Base-by-base conservation (phyloP, 1,140 invertebrate species). In the Dreissena polymorpha region DNA sequence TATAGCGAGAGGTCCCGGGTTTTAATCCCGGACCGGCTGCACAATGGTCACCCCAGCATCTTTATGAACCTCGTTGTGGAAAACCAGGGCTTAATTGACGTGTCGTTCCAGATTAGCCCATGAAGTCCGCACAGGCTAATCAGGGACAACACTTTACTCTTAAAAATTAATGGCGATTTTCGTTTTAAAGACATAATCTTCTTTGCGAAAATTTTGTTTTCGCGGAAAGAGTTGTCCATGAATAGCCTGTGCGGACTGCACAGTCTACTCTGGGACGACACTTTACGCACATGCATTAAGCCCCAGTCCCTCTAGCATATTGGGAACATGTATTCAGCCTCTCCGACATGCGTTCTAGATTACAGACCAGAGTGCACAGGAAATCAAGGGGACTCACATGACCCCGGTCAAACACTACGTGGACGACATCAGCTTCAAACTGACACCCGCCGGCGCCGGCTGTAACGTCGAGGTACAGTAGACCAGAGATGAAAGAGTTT, bases 371-470 rank as follows among this genome's bases (percentile, higher is more conserved):
- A 29, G 50, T 0, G 68, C 14, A 23, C 51, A 27, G 2, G 85
- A 86, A 14, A 85, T 93, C 23, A 88, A 90, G 71, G 93, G 88
- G 64, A 92, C 88, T 0, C 92, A 93, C 76, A 89, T 87, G 25
- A 93, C 92, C 10, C 93, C 92, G 12, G 83, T 88, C 16, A 83
- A 89, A 53, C 80, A 88, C 10, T 93, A 92, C 79, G 86, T 91
- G 39, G 92, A 93, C 87, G 91, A 92, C 77, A 53, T 93, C 57
- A 88, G 79, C 8, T 93, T 92, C 83, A 91, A 86, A 29, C 91
- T 93, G 81, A 87, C 82, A 16, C 21, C 70, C 0, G 27, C 25
- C 12, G 78, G 83, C 29, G 51, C 29, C n/a, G 86, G 84, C 14
- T 93, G 92, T 84, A 86, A 89, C 75, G 91, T 93, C 14, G 57